Evolutionary conservation across 1,140 invertebrate genomes (phyloP).

Genomic region (Bombyx mandarina): DNA sequence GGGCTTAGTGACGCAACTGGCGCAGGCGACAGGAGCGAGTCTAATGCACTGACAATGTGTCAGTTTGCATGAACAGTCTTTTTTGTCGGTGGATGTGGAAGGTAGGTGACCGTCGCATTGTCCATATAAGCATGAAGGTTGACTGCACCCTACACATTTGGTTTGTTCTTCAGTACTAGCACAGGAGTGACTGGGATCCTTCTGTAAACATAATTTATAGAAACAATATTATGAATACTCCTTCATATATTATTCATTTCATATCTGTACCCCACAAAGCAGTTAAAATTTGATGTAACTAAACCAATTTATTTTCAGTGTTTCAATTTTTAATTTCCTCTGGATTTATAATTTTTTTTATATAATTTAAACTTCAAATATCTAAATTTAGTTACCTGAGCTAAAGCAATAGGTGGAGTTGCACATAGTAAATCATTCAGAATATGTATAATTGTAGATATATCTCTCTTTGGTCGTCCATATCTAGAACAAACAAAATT

Average conservation of each 20-base stretch:
- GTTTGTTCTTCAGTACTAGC: slow-evolving; percentile 24
- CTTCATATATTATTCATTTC: no score
- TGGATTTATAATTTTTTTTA: no score
- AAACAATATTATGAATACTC: no score
- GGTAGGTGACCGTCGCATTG: slow-evolving; percentile 49
- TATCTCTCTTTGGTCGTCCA: slow-evolving; percentile 91
- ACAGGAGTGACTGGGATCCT: slow-evolving; percentile 46
- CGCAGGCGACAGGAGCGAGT: slow-evolving; percentile 34
- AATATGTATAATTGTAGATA: slow-evolving; percentile 95
- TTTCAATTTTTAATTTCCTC: no score
- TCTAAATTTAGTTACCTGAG: slow-evolving; percentile 31
- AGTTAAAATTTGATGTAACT: no score
- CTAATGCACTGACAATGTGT: slow-evolving; percentile 29
- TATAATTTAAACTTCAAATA: background rate
- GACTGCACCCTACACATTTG: slow-evolving; percentile 41
- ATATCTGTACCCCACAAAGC: no score
- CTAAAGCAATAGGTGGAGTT: slow-evolving; percentile 74
- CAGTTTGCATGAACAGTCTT: slow-evolving; percentile 19
- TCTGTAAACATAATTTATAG: slow-evolving; percentile 28
- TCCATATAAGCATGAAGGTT: slow-evolving; percentile 42
- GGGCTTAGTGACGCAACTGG: slow-evolving; percentile 30
- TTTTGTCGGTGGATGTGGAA: slow-evolving; percentile 16
- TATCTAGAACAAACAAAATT: slow-evolving; percentile 62
- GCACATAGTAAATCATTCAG: slow-evolving; percentile 93
- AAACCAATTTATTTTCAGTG: no score